Percentiles rank a stretch among this genome's conserved stretches.
Conservation (phyloP, 2,888 invertebrate species). For the Automeris io region DNA sequence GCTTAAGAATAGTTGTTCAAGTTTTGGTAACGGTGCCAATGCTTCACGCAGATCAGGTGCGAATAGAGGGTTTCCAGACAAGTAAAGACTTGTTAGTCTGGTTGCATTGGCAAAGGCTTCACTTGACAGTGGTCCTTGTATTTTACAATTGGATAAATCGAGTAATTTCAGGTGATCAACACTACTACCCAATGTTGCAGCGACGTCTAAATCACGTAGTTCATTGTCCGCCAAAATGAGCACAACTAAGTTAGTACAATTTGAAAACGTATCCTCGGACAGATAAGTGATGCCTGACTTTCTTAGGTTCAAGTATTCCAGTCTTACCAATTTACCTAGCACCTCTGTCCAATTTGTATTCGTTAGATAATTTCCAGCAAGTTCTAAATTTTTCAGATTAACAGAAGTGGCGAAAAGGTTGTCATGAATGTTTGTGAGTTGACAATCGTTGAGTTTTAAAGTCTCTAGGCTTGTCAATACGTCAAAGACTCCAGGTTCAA, state of each 20-base stretch:
- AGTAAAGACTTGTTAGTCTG: constrained; percentile 78
- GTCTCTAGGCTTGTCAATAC: constrained; percentile 80
- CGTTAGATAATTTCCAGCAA: constrained; percentile 77
- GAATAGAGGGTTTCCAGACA: constrained; percentile 82
- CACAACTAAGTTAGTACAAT: constrained; percentile 79
- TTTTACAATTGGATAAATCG: constrained; percentile 82
- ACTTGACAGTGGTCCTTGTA: constrained; percentile 80
- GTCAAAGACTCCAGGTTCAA: constrained; percentile 78
- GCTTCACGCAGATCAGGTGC: constrained; percentile 82
- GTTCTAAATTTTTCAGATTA: constrained; percentile 80
- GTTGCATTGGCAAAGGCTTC: constrained; percentile 83
- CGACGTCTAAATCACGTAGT: constrained; percentile 79
- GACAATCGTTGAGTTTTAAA: constrained; percentile 80
- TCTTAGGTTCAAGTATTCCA: constrained; percentile 80
- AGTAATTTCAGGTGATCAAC: constrained; percentile 80
- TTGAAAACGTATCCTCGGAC: constrained; percentile 80
- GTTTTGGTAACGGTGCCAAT: constrained; percentile 79
- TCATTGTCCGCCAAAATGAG: constrained; percentile 81
- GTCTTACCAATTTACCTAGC: constrained; percentile 75
- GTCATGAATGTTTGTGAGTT: constrained; percentile 76
- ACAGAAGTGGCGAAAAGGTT: constrained; percentile 75
- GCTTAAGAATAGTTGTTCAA: constrained; percentile 81
- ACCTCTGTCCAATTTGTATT: constrained; percentile 79
- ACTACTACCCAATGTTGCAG: constrained; percentile 79
- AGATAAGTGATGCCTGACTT: constrained; percentile 78